Conservation (phyloP, 2,113 vertebrate genomes). For the Xiphophorus maculatus region DNA sequence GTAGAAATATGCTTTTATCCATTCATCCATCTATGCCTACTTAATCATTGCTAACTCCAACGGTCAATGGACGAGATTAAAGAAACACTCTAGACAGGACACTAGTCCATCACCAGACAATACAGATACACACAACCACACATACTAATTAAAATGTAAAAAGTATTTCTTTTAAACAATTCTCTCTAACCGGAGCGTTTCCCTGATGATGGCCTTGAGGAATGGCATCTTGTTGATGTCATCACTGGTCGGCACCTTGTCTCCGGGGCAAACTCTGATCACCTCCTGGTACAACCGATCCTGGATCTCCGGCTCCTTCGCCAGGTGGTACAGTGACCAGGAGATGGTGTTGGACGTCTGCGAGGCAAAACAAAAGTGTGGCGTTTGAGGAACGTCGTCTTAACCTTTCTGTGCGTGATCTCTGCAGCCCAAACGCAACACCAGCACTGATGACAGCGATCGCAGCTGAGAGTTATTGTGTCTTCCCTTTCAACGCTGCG, state of each 20-base stretch:
- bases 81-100: neutral
- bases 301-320: constrained; percentile 75
- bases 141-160: neutral
- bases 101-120: neutral
- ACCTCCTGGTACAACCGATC: constrained; percentile 78
- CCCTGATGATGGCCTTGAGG: constrained; percentile 81
- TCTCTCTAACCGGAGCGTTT: constrained; percentile 78
- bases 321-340: constrained; percentile 81
- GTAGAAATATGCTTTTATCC: neutral
- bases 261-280: constrained; percentile 68
- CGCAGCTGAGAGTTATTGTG: no score
- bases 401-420: no score
- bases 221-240: constrained; percentile 80
- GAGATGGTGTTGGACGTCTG: constrained; percentile 86
- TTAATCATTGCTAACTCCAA: no score
- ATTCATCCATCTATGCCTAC: neutral
- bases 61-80: no score
- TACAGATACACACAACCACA: neutral
- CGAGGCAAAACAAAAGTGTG: neutral
- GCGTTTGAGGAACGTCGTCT: no score
- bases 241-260: constrained; percentile 70
- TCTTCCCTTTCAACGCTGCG: neutral
- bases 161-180: neutral
- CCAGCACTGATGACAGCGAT: no score
- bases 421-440: no score